Evolutionary conservation across 2,888 invertebrate species (phyloP), one percentile per base, ranked within the genome.

Genomic region (Blastobasis adustella): DNA sequence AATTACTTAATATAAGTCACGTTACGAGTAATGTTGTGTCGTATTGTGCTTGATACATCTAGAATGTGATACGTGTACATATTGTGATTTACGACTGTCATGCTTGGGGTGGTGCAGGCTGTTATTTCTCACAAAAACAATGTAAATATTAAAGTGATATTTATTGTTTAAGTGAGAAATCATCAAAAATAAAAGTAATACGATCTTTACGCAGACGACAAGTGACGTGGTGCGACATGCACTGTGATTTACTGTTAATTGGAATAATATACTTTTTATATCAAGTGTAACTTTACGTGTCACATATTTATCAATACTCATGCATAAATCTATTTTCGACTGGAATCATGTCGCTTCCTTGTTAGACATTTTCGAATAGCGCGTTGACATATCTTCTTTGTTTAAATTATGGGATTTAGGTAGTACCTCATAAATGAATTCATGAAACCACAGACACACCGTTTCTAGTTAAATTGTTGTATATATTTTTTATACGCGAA

Each of bases 91-190:
- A 61, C 56, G 65, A 65, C 62, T 78, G 80, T 79, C 86, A 86
- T 86, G 86, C 86, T 80, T 67, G 71, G 76, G 79, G 84, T 80
- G 82, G 84, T 87, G 87, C 86, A 84, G 86, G 82, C 80, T 64
- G 63, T 61, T 59, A 57, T 61, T 65, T 75, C 76, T 71, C 77
- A 73, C 79, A 79, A 77, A 77, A 81, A 81, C 76, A 58, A 61
- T 62, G 41, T 51, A 54, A n/a, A 38, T 41, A 41, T 23, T 23
- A 23, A 23, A 23, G 6, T 41, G n/a, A 41, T 39, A 42, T 37
- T 40, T 45, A 58, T 63, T 61, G 71, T 79, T 82, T 76, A 73
- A 73, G 76, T 67, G 72, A 77, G 76, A 77, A 58, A 56, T 70
- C 67, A 71, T 69, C 54, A 61, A 61, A 76, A 77, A 69, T 76